A percentile compares a stretch with the other conserved stretches of the same genome.
phyloP scores from a whole-genome alignment of 2,113 vertebrate species.

The Phoxinus phoxinus region DNA sequence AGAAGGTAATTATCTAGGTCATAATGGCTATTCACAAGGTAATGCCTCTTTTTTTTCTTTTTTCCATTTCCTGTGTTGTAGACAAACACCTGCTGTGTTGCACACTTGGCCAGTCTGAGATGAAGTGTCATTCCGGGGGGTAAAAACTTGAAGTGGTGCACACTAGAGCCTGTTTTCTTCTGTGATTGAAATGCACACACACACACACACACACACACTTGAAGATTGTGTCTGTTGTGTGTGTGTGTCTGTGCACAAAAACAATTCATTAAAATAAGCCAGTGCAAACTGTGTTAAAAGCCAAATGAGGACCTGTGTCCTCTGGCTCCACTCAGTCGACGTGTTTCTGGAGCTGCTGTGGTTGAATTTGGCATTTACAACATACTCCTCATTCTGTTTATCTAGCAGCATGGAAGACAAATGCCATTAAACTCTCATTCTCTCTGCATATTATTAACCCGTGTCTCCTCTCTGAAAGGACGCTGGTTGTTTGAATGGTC shows the following conservation, averaged over 20 bases:
- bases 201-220: not conserved
- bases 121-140: slow-evolving; percentile 9
- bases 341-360: not conserved
- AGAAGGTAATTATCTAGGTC: slow-evolving; percentile 3
- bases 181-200: slow-evolving; percentile 23
- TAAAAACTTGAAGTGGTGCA: slow-evolving; percentile 5
- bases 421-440: slow-evolving; percentile 38
- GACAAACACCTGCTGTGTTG: slow-evolving; percentile 25
- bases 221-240: not conserved
- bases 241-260: not conserved
- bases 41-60: not conserved
- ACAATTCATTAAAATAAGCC: not conserved
- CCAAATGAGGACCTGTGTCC: slow-evolving; percentile 9
- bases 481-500: slow-evolving; percentile 34
- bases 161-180: slow-evolving; percentile 15
- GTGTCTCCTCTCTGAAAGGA: slow-evolving; percentile 20
- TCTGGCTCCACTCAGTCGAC: not conserved
- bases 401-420: slow-evolving; percentile 29
- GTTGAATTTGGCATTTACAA: slow-evolving; percentile 39
- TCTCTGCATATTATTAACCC: slow-evolving; percentile 35
- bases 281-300: slow-evolving; percentile 16
- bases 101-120: slow-evolving; percentile 1
- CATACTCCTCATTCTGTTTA: slow-evolving; percentile 41
- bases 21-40: not conserved
- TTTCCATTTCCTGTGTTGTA: not conserved